Evolutionary conservation across 2,888 invertebrate genomes (phyloP).

Genomic region (Melinaea menophilus): DNA sequence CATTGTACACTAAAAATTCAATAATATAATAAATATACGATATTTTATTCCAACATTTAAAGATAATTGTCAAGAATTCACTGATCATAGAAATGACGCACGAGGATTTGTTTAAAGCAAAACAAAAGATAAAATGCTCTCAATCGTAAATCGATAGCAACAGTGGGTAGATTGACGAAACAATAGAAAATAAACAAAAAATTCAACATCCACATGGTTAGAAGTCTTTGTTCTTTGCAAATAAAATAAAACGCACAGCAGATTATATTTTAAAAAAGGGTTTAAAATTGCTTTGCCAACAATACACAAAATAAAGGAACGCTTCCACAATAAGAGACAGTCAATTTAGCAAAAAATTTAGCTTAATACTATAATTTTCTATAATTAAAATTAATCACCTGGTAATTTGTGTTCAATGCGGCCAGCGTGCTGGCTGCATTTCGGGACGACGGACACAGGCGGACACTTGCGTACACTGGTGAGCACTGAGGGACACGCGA

Average conservation of each 20-base stretch:
- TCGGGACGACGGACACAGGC: constrained; percentile 37
- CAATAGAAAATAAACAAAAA: constrained; percentile 1
- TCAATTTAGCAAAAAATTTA: not conserved
- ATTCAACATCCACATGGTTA: not conserved
- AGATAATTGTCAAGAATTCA: not conserved
- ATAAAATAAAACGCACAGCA: not conserved
- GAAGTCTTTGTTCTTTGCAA: constrained; percentile 1
- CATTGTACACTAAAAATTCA: no score
- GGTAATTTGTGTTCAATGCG: constrained; percentile 54
- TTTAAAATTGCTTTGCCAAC: not conserved
- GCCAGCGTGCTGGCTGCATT: constrained; percentile 61
- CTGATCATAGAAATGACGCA: not conserved
- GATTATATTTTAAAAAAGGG: not conserved
- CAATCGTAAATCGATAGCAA: not conserved
- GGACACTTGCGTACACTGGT: constrained; percentile 35
- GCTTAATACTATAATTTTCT: not conserved
- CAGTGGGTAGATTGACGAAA: not conserved
- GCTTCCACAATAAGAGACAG: not conserved
- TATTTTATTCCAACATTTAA: not conserved
- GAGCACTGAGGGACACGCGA: constrained; percentile 26
- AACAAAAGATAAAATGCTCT: constrained; percentile 4
- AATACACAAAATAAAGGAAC: not conserved
- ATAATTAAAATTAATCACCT: constrained; percentile 41
- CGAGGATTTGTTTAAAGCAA: not conserved
- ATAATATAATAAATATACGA: no score